phyloP scores from a whole-genome alignment of 1,140 invertebrate species.

The Arion vulgaris region DNA sequence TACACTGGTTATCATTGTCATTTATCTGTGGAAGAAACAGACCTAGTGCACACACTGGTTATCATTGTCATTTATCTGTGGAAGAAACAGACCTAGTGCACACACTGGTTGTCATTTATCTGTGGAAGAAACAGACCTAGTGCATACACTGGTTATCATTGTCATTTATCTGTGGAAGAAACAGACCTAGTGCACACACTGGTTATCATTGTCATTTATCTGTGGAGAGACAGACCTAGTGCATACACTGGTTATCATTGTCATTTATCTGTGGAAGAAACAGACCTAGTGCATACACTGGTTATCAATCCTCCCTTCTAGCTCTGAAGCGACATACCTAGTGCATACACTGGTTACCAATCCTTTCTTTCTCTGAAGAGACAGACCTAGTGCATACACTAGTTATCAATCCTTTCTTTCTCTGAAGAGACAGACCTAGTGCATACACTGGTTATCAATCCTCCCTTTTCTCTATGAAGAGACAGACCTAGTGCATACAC shows the following conservation, averaged over 20 bases:
- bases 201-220: conserved; percentile 3
- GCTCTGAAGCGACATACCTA: neutral
- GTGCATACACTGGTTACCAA: neutral
- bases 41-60: neutral
- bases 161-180: neutral
- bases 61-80: neutral
- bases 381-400: neutral
- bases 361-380: neutral
- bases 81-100: neutral
- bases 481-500: neutral
- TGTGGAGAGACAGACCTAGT: neutral
- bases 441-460: too few relatives aligned
- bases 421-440: neutral
- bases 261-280: neutral
- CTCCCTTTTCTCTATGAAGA: neutral
- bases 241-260: neutral
- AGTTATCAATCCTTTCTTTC: conserved; percentile 1
- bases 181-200: neutral
- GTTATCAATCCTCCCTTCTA: conserved; percentile 11
- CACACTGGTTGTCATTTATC: conserved; percentile 10
- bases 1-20: conserved; percentile 1
- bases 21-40: neutral
- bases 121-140: neutral
- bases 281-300: neutral
- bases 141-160: neutral